Evolutionary conservation across 2,888 invertebrate genomes (phyloP).

Genomic region (Eudasyphora cyanicolor): DNA sequence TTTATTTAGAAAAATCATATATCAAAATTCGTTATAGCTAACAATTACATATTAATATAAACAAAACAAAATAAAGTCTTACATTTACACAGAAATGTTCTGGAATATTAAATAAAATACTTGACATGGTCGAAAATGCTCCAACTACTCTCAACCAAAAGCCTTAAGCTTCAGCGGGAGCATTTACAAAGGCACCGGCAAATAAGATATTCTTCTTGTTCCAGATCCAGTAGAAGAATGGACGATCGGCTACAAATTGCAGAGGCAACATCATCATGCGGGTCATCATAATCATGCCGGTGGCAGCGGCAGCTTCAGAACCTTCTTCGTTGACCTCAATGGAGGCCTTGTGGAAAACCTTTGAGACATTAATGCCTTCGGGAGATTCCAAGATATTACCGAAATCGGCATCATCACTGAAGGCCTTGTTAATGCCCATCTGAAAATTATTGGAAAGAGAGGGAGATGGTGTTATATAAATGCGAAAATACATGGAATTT

Average conservation of each 20-base stretch:
- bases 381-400: conserved; percentile 82
- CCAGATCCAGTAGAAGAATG: conserved; percentile 77
- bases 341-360: conserved; percentile 91
- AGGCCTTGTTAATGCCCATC: conserved; percentile 81
- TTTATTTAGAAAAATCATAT: not conserved
- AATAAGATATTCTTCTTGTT: conserved; percentile 76
- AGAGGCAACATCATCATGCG: conserved; percentile 70
- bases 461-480: conserved; percentile 5
- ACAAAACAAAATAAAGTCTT: not conserved
- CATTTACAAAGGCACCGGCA: conserved; percentile 76
- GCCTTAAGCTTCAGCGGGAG: conserved; percentile 52
- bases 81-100: not conserved
- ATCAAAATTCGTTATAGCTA: not conserved
- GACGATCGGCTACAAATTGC: conserved; percentile 75
- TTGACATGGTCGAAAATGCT: not conserved
- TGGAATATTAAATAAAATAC: not conserved
- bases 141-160: not conserved
- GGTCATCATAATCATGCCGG: conserved; percentile 82
- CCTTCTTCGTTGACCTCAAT: conserved; percentile 95
- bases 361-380: conserved; percentile 84
- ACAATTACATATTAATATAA: not conserved
- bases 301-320: conserved; percentile 93
- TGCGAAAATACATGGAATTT: not conserved
- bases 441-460: conserved; percentile 35
- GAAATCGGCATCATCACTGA: conserved; percentile 84